Percentiles rank a stretch among this genome's conserved stretches.
Conservation (phyloP, 2,113 vertebrate genomes). For the Hyaena hyaena region DNA sequence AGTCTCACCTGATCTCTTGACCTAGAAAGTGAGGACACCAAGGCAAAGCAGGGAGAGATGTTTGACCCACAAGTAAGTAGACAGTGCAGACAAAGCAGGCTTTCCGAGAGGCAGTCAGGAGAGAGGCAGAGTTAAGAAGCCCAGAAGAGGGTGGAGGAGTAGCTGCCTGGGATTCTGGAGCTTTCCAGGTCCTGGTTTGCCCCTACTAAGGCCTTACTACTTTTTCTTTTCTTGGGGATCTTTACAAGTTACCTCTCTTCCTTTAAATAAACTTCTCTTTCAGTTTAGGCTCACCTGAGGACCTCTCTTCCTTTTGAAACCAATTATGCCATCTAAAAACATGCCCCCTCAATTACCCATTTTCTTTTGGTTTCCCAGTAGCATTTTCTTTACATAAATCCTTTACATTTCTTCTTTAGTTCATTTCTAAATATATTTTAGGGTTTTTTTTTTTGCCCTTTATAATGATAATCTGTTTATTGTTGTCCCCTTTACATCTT, state of each 20-base stretch:
- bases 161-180: background rate
- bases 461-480: background rate
- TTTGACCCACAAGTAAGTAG: background rate
- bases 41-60: background rate
- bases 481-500: constrained; percentile 33
- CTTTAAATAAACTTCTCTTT: constrained; percentile 16
- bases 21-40: background rate
- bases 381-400: constrained; percentile 46
- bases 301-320: constrained; percentile 11
- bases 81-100: background rate
- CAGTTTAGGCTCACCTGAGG: background rate
- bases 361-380: constrained; percentile 41
- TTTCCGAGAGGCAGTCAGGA: background rate
- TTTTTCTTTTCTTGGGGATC: background rate
- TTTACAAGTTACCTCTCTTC: background rate
- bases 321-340: background rate
- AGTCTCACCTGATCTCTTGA: constrained; percentile 13
- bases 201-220: background rate
- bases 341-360: background rate
- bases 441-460: background rate
- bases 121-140: background rate
- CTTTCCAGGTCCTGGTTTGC: background rate
- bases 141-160: background rate
- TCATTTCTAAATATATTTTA: constrained; percentile 47
- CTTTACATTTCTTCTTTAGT: constrained; percentile 8